Evolutionary conservation across 2,888 invertebrate genomes (phyloP), one percentile per base, ranked within the genome.

Genomic region (Stenoptilia bipunctidactyla): DNA sequence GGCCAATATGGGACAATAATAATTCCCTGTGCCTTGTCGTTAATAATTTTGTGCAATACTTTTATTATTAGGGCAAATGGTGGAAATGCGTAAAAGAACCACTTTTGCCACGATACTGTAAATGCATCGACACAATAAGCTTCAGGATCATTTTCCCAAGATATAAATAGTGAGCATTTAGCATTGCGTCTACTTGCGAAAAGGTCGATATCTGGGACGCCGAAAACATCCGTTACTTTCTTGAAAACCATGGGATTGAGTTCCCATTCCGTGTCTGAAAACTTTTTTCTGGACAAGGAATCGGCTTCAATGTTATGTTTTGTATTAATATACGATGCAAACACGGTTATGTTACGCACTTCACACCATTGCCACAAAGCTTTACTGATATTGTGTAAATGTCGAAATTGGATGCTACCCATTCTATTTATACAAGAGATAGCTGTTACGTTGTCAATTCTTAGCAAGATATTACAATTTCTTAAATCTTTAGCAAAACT

Each of bases 21-120:
- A 15, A 40, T 34, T 12, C 37, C 40, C 14, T 40, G 37, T 13
- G 40, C 40, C 10, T 27, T 14, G 9, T 41, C 37, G 27, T 35
- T 39, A 36, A 34, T 25, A 13, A 35, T 42, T 20, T 33, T 42
- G 14, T 25, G 38, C 15, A 39, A 36, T 15, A 27, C 13, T 42
- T 30, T 40, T n/a, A 13, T 12, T 15, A 40, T 27, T 5, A 40
- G 13, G 3, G 38, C 4, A 13, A 38, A 38, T 47, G 45, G 57
- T 51, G 63, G 6, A 42, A 25, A 10, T 54, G 59, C 42, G 13
- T 42, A 42, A 34, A 42, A 39, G 8, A 27, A 33, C n/a, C 30
- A 8, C 10, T 35, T 37, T 30, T 20, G 30, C 44, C 44, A 44
- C 1, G 40, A 39, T 5, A 44, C 13, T 6, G 44, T 44, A 12